These are phyloP conservation scores for Bradypus variegatus DNA, from an alignment of 2,797 vertebrate species.

Conservation along the genomic window DNA sequence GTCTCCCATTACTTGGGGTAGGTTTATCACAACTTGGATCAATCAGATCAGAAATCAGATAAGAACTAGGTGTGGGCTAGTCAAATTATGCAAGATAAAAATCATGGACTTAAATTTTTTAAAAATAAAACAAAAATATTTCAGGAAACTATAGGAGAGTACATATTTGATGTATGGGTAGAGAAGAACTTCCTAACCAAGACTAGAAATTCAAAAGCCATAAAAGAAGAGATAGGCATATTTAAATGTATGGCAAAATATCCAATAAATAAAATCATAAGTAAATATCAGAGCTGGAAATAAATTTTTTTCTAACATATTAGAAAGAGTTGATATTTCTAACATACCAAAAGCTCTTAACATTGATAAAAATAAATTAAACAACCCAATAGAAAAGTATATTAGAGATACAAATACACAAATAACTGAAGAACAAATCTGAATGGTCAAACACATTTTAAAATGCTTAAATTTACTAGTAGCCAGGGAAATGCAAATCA, in stretches of 20 bases:
- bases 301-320: neutral
- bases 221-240: neutral
- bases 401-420: constrained; percentile 25
- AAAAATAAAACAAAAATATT: constrained; percentile 3
- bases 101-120: neutral
- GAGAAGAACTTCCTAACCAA: neutral
- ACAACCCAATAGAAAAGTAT: neutral
- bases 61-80: neutral
- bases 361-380: neutral
- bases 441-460: constrained; percentile 1
- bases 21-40: neutral
- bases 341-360: constrained; percentile 17
- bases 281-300: neutral
- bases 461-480: constrained; percentile 23
- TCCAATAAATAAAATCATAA: constrained; percentile 25
- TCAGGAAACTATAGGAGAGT: neutral
- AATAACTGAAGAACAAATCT: constrained; percentile 16
- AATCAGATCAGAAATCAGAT: neutral
- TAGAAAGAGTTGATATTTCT: neutral
- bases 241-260: neutral
- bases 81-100: neutral
- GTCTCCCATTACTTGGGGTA: neutral
- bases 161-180: neutral
- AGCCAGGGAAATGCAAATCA: constrained; percentile 45
- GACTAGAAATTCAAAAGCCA: neutral